Conservation (phyloP, 2,888 invertebrate species). For the Megastigmus dorsalis region DNA sequence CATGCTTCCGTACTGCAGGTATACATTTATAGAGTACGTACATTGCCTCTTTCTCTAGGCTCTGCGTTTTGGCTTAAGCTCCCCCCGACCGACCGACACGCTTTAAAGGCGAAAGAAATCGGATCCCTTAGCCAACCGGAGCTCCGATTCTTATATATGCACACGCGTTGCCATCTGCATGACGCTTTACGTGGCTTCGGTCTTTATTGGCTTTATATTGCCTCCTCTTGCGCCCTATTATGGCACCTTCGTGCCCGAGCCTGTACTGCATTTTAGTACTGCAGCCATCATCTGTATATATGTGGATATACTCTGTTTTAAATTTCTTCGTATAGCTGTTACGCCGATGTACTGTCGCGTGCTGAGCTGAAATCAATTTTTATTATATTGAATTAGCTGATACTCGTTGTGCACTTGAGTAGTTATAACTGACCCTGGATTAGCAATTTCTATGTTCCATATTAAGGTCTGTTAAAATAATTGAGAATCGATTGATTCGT, state of each 20-base stretch:
- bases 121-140: slow-evolving; percentile 19
- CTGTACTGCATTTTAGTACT: no score
- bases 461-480: no score
- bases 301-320: slow-evolving; percentile 8
- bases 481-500: no score
- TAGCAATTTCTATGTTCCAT: no score
- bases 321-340: slow-evolving; percentile 9
- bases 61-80: slow-evolving; percentile 14
- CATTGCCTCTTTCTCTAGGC: neutral
- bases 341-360: slow-evolving; percentile 5
- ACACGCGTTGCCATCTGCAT: slow-evolving; percentile 31
- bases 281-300: no score
- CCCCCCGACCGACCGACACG: no score
- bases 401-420: neutral
- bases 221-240: slow-evolving; percentile 28
- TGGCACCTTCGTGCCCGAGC: slow-evolving; percentile 51
- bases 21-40: slow-evolving; percentile 29
- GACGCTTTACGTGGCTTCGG: slow-evolving; percentile 47
- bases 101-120: slow-evolving; percentile 36
- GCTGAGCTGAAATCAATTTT: slow-evolving; percentile 40
- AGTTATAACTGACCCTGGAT: neutral
- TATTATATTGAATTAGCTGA: slow-evolving; percentile 24
- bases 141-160: slow-evolving; percentile 27
- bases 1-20: slow-evolving; percentile 1
- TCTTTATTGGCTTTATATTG: slow-evolving; percentile 54